phyloP scores from a whole-genome alignment of 2,888 invertebrate genomes.

The Camptogramma bilineatum region DNA sequence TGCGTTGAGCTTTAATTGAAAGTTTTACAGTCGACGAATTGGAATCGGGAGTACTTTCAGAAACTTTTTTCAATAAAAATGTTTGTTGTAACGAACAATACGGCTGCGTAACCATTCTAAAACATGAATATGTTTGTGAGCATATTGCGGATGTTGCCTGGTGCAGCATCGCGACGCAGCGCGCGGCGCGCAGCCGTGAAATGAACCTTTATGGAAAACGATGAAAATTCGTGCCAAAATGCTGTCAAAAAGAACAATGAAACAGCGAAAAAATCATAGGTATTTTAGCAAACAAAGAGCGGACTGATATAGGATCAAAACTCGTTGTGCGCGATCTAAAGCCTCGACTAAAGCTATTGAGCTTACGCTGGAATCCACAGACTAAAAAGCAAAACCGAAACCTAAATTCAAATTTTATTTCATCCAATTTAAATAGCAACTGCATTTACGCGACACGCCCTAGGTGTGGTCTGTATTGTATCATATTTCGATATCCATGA shows the following conservation, averaged over 20 bases:
- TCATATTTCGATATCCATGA: neutral
- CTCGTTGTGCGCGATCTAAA: neutral
- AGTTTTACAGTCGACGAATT: conserved; percentile 2
- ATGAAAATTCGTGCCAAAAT: conserved; percentile 19
- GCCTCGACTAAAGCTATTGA: conserved; percentile 1
- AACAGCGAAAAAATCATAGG: conserved; percentile 9
- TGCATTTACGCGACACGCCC: neutral
- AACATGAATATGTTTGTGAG: neutral
- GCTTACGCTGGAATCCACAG: neutral
- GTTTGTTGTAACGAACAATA: neutral
- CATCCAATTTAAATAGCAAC: neutral
- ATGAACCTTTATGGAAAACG: conserved; percentile 25
- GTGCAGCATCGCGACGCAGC: neutral
- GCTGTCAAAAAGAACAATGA: conserved; percentile 7
- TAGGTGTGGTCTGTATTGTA: neutral
- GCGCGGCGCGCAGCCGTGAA: conserved; percentile 16
- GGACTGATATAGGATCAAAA: conserved; percentile 3
- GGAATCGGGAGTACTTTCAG: neutral
- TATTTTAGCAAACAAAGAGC: conserved; percentile 15
- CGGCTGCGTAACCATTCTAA: neutral
- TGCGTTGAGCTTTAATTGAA: conserved; percentile 20
- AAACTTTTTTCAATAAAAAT: neutral
- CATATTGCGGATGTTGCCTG: conserved; percentile 11
- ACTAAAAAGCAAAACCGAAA: neutral
- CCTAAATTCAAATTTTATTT: neutral